Conservation (phyloP, 53 echinoderm and acorn worm genomes). For the Arbacia lixula region DNA sequence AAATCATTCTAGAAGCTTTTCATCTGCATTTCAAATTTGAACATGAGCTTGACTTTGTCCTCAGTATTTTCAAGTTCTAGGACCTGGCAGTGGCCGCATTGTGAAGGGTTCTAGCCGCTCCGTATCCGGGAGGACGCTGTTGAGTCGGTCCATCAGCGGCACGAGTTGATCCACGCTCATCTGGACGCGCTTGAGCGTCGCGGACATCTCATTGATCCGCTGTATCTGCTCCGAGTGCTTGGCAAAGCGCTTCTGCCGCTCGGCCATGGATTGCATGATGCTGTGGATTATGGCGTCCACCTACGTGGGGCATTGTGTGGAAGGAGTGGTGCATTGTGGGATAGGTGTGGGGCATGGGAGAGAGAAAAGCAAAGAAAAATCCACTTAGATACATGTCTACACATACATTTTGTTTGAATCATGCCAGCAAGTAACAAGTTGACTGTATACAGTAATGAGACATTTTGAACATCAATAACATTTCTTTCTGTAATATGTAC, state of each 20-base stretch:
- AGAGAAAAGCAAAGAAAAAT: no score
- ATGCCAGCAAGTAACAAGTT: no score
- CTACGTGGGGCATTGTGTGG: no score
- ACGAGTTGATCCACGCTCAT: conserved; percentile 88
- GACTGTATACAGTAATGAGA: no score
- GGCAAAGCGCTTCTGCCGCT: conserved; percentile 84
- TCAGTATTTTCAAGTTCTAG: conserved; percentile 42
- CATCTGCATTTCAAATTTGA: no score
- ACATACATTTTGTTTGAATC: no score
- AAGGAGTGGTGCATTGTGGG: no score
- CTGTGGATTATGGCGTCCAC: conserved; percentile 80
- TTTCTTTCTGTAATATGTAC: no score
- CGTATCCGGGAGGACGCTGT: conserved; percentile 82
- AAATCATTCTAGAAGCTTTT: background rate
- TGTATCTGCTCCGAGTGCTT: conserved; percentile 92
- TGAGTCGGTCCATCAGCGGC: conserved; percentile 91
- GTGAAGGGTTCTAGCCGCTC: conserved; percentile 89
- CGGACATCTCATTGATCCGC: conserved; percentile 95
- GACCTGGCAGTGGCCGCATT: conserved; percentile 67
- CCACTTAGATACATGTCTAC: no score
- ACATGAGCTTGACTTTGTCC: no score
- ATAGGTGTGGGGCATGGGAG: no score
- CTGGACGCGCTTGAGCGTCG: conserved; percentile 78
- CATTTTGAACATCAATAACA: no score
- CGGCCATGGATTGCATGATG: conserved; percentile 78